These are phyloP conservation scores for Chironomus tentans DNA, from an alignment of 2,888 invertebrate genomes.

Conservation along the genomic window DNA sequence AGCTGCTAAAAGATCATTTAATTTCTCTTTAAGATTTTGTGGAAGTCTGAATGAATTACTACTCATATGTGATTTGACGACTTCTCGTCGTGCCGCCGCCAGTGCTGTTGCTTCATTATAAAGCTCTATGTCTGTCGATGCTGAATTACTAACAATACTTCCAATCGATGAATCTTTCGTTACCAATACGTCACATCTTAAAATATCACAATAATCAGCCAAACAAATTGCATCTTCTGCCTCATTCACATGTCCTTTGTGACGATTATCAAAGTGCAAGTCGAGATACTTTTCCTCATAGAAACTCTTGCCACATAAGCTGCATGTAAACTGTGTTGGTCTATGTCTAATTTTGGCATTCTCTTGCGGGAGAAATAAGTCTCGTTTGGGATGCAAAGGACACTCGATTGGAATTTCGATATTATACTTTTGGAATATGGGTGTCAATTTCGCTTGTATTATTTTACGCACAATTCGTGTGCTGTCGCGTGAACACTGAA, in stretches of 20 bases:
- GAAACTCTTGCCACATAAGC: conserved; percentile 84
- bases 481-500: conserved; percentile 80
- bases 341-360: conserved; percentile 76
- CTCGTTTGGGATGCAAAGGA: conserved; percentile 78
- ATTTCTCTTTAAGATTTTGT: conserved; percentile 8
- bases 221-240: conserved; percentile 87
- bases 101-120: conserved; percentile 70
- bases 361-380: conserved; percentile 81
- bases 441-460: conserved; percentile 84
- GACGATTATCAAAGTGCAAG: conserved; percentile 81
- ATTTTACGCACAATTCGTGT: conserved; percentile 79
- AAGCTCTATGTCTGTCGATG: conserved; percentile 71
- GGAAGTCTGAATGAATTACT: conserved; percentile 11
- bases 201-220: conserved; percentile 91
- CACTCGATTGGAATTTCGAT: conserved; percentile 72
- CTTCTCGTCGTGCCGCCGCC: conserved; percentile 33
- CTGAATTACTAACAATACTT: conserved; percentile 47
- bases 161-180: conserved; percentile 58
- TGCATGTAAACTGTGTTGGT: conserved; percentile 83
- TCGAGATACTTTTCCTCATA: conserved; percentile 81
- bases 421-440: conserved; percentile 80
- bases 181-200: conserved; percentile 83
- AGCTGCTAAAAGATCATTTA: not conserved
- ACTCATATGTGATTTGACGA: conserved; percentile 29
- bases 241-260: conserved; percentile 76